phyloP scores from a whole-genome alignment of 1,140 invertebrate genomes.

The Drosophila erecta region DNA sequence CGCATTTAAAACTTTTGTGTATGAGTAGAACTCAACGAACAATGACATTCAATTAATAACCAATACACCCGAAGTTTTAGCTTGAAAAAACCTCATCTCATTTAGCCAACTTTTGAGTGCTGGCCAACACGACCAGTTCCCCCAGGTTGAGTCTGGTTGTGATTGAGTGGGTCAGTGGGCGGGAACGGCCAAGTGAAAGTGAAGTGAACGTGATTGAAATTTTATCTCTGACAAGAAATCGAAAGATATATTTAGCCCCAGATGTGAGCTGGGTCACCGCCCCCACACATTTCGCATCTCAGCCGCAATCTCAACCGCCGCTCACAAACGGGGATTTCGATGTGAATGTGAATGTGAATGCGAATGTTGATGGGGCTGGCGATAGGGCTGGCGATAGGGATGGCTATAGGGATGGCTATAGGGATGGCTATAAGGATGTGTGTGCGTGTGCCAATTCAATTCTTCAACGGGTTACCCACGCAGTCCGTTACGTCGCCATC shows the following conservation, averaged over 20 bases:
- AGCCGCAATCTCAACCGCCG: slow-evolving; percentile 32
- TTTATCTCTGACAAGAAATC: slow-evolving; percentile 75
- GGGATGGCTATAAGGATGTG: neutral
- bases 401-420: neutral
- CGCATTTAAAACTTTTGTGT: no score
- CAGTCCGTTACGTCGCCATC: slow-evolving; percentile 36
- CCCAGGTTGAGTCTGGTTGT: slow-evolving; percentile 5
- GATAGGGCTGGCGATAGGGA: neutral
- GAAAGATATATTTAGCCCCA: slow-evolving; percentile 52
- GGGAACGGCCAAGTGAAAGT: slow-evolving; percentile 57
- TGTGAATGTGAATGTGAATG: slow-evolving; percentile 7
- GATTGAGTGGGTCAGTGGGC: slow-evolving; percentile 47
- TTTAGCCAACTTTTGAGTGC: neutral
- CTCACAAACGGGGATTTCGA: slow-evolving; percentile 22
- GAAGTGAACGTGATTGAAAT: slow-evolving; percentile 78
- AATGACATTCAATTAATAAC: neutral
- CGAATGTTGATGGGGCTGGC: neutral
- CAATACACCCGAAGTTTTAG: neutral
- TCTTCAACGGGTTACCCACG: slow-evolving; percentile 41
- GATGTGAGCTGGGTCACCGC: slow-evolving; percentile 45
- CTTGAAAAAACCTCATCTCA: no score
- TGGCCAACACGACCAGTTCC: slow-evolving; percentile 6
- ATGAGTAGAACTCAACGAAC: no score
- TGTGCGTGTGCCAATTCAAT: slow-evolving; percentile 40
- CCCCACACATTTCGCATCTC: slow-evolving; percentile 16